Evolutionary conservation across 2,888 invertebrate species (phyloP), one percentile per base, ranked within the genome.

Genomic region (Agrochola circellaris): DNA sequence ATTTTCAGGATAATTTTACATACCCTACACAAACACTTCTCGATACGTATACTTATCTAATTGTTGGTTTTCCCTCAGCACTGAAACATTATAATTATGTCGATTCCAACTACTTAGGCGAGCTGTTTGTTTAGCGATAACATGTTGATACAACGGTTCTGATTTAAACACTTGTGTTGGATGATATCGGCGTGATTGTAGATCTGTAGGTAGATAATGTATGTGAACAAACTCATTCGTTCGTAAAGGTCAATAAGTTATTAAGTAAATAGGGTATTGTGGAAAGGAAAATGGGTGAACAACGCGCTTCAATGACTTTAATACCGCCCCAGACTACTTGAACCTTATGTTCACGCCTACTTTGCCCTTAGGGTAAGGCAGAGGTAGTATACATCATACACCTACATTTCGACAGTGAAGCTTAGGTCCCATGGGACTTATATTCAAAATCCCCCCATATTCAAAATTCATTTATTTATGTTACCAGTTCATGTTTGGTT

Each of bases 111-210:
- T 71, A 73, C 51, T 66, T 60, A 48, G 60, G 48, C 73, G 34
- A 65, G 71, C 38, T 1, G 74, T 84, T 84, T 91, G 90, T 90
- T 81, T 62, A 84, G 81, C 73, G 88, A 90, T 91, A 90, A 87
- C 85, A 79, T 86, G 56, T 79, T 77, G 51, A 9, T 62, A 92
- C 91, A 92, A 76, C 82, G 81, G 83, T 91, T 91, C 70, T 92
- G 91, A 91, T 90, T 93, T 92, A 87, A 86, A 77, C 89, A 90
- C 88, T 90, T 73, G 84, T 82, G 88, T 88, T 88, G 85, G 74
- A 73, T 79, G 51, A 60, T 75, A 75, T 45, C 81, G 58, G 64
- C 26, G 23, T 75, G 54, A 73, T n/a, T 79, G 71, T 66, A 13
- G 54, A 30, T 56, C 8, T 56, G 30, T n/a, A 56, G 17, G 7